Conservation (phyloP, 2,797 vertebrate species). For the Manis crassicaudata region DNA sequence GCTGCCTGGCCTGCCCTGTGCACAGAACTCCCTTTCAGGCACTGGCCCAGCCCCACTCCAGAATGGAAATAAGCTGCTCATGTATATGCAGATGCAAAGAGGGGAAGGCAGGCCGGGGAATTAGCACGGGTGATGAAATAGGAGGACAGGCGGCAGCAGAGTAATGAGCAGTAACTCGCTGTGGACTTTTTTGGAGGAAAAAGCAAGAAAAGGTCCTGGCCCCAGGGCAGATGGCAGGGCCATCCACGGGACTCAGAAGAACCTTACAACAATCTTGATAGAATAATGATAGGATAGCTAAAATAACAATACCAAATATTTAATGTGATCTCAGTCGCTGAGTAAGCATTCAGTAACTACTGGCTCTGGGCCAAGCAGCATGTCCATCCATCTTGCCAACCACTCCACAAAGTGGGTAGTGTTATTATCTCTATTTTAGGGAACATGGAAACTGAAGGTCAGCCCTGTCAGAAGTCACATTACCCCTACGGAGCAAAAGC, state of each 20-base stretch:
- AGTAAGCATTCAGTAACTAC: neutral
- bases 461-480: neutral
- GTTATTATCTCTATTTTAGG: neutral
- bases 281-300: neutral
- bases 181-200: neutral
- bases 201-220: neutral
- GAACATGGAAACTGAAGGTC: neutral
- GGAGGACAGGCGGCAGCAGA: constrained; percentile 57
- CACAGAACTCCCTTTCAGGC: constrained; percentile 71
- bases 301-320: neutral
- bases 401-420: fast-evolving
- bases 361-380: neutral
- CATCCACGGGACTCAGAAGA: neutral
- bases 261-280: neutral
- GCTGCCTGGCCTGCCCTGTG: neutral
- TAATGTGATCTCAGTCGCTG: neutral
- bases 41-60: constrained; percentile 42
- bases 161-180: constrained; percentile 22
- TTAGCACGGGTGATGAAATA: constrained; percentile 81
- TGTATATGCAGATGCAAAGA: constrained; percentile 73
- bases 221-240: constrained; percentile 21
- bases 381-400: neutral
- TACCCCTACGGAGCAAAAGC: fast-evolving
- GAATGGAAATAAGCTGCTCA: constrained; percentile 69
- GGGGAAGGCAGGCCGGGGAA: constrained; percentile 66